Conservation (phyloP, 1,140 invertebrate species). For the Agrypnia vestita region DNA sequence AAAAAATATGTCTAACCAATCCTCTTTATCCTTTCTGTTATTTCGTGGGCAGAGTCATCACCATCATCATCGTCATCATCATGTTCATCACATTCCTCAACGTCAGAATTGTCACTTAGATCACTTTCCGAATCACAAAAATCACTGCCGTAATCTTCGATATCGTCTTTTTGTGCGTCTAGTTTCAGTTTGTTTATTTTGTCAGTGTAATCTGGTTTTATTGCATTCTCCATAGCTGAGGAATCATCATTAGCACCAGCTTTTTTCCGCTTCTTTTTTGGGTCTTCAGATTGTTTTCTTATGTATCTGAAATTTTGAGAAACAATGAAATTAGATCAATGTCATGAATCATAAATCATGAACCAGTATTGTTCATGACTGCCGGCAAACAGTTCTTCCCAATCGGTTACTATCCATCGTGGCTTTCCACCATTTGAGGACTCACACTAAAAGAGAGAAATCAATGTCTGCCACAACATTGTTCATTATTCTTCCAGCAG, state of each 20-base stretch:
- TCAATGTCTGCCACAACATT: too few relatives aligned
- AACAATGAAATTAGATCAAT: not conserved
- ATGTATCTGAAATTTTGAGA: slow-evolving; percentile 48
- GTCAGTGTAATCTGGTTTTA: slow-evolving; percentile 62
- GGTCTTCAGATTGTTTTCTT: slow-evolving; percentile 48
- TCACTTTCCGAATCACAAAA: slow-evolving; percentile 60
- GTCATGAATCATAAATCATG: not conserved
- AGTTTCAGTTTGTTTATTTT: slow-evolving; percentile 68
- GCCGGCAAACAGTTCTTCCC: too few relatives aligned
- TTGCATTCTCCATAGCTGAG: slow-evolving; percentile 25
- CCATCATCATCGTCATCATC: slow-evolving; percentile 13
- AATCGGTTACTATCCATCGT: too few relatives aligned
- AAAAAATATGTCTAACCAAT: too few relatives aligned
- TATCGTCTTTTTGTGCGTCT: slow-evolving; percentile 61
- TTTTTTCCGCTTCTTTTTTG: slow-evolving; percentile 59
- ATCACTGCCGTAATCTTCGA: slow-evolving; percentile 61
- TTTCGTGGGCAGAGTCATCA: not conserved
- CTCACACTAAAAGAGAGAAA: too few relatives aligned
- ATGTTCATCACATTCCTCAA: slow-evolving; percentile 2
- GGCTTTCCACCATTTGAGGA: too few relatives aligned
- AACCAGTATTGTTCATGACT: too few relatives aligned
- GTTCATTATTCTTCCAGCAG: too few relatives aligned
- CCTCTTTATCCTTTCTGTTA: too few relatives aligned
- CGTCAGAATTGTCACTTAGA: slow-evolving; percentile 55
- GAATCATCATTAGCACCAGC: slow-evolving; percentile 46